Percentiles rank a stretch among this genome's conserved stretches.
These are phyloP conservation scores for Pagetopsis macropterus DNA, from an alignment of 2,797 vertebrate species.

Conservation along the genomic window DNA sequence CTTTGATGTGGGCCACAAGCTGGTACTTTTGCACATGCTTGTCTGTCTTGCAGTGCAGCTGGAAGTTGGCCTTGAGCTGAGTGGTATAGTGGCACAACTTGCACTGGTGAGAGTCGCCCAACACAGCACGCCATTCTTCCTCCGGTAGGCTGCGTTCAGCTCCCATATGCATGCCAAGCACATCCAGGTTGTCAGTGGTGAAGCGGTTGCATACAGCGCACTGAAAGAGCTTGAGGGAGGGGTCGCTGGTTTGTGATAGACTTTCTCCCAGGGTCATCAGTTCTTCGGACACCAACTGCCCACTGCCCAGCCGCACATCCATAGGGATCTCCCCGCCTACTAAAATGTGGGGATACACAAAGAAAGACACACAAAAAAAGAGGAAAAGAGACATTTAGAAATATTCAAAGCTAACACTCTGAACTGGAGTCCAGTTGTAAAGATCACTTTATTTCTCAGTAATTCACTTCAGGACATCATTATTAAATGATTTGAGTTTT, in stretches of 20 bases:
- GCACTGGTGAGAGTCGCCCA: conserved; percentile 98
- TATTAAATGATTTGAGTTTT: conserved; percentile 20
- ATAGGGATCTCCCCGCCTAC: conserved; percentile 96
- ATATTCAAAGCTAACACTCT: conserved; percentile 19
- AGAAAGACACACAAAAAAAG: conserved; percentile 21
- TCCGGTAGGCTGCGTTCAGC: conserved; percentile 94
- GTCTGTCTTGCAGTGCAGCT: conserved; percentile 99
- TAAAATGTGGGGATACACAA: conserved; percentile 60
- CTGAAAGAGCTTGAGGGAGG: conserved; percentile 98
- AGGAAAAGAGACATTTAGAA: not conserved
- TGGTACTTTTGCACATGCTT: conserved; percentile 99
- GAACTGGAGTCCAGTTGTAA: conserved; percentile 10
- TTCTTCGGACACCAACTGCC: conserved; percentile 98
- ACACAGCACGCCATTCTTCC: conserved; percentile 96
- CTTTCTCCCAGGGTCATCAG: conserved; percentile 98
- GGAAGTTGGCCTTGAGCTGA: conserved; percentile 99
- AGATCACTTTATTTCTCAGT: conserved; percentile 15
- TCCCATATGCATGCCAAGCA: conserved; percentile 97
- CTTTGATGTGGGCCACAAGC: conserved; percentile 98
- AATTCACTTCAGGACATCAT: conserved; percentile 29
- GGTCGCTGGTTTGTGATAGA: conserved; percentile 96
- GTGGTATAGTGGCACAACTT: conserved; percentile 98
- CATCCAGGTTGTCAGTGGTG: conserved; percentile 97
- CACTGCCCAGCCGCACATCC: conserved; percentile 94
- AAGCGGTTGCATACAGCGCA: conserved; percentile 99